Evolutionary conservation across 2,113 vertebrate species (phyloP).

Genomic region (Triplophysa tibetana): DNA sequence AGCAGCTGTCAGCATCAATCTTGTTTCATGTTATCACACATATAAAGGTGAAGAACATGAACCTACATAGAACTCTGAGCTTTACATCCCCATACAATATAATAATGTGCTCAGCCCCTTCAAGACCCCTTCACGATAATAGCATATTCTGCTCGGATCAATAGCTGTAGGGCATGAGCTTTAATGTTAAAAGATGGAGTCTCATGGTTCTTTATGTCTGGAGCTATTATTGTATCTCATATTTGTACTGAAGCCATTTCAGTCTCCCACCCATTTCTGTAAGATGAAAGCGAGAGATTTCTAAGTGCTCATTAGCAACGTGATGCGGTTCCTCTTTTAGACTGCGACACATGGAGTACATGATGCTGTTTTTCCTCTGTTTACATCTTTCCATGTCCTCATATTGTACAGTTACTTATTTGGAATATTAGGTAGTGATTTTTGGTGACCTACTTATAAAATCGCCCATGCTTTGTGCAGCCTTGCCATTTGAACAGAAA

Average conservation of each 20-base stretch:
- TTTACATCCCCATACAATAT: neutral
- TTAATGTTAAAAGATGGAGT: constrained; percentile 2
- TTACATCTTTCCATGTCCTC: neutral
- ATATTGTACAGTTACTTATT: neutral
- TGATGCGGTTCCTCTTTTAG: constrained; percentile 48
- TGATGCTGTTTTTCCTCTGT: neutral
- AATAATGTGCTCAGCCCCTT: neutral
- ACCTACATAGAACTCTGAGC: neutral
- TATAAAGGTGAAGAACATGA: constrained; percentile 36
- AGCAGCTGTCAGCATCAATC: constrained; percentile 57
- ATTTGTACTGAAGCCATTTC: constrained; percentile 25
- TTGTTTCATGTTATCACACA: constrained; percentile 42
- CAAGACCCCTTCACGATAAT: neutral
- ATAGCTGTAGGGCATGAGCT: neutral
- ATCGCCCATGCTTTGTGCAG: neutral
- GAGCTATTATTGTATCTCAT: neutral
- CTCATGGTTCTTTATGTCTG: neutral
- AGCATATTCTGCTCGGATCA: neutral
- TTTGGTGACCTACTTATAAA: neutral
- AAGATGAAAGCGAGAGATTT: constrained; percentile 11
- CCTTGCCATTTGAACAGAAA: neutral
- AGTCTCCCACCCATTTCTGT: constrained; percentile 11
- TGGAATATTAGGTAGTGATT: neutral
- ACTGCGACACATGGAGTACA: constrained; percentile 49
- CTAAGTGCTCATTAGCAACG: constrained; percentile 60